phyloP scores from a whole-genome alignment of 2,113 vertebrate genomes.

The Equus quagga region DNA sequence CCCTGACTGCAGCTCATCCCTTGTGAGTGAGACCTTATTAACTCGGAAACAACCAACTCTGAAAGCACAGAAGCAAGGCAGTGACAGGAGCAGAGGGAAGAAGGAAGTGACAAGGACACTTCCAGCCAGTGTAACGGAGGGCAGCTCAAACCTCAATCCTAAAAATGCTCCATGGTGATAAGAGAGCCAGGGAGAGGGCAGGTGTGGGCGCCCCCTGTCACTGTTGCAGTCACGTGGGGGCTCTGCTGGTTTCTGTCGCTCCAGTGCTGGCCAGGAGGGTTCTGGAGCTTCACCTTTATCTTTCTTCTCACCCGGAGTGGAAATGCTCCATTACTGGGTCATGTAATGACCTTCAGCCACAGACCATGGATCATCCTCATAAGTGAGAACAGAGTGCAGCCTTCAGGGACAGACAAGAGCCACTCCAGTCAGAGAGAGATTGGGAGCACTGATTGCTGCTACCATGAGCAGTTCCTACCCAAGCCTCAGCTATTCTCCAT shows the following conservation, averaged over 20 bases:
- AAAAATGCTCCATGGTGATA: not conserved
- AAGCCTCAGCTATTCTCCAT: not conserved
- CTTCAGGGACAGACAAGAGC: not conserved
- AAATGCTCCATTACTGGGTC: not conserved
- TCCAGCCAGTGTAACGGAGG: not conserved
- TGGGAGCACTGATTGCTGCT: not conserved
- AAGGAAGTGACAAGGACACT: not conserved
- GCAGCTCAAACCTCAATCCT: fast-evolving
- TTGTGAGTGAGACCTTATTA: not conserved
- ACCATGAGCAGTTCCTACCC: not conserved
- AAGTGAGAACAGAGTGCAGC: too few relatives aligned
- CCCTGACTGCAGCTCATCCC: not conserved
- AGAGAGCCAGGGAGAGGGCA: too few relatives aligned
- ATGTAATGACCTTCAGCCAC: not conserved
- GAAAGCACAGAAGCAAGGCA: not conserved
- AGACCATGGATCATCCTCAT: not conserved
- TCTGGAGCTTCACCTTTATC: not conserved
- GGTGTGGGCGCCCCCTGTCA: fast-evolving
- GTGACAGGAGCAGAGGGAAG: not conserved
- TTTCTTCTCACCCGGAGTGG: fast-evolving
- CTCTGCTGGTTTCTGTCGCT: not conserved
- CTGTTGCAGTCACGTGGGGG: not conserved
- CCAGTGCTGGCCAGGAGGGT: fast-evolving
- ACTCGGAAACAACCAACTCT: not conserved
- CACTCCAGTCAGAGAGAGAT: not conserved